phyloP scores from a whole-genome alignment of 2,113 vertebrate species.

The Colinus virginianus region DNA sequence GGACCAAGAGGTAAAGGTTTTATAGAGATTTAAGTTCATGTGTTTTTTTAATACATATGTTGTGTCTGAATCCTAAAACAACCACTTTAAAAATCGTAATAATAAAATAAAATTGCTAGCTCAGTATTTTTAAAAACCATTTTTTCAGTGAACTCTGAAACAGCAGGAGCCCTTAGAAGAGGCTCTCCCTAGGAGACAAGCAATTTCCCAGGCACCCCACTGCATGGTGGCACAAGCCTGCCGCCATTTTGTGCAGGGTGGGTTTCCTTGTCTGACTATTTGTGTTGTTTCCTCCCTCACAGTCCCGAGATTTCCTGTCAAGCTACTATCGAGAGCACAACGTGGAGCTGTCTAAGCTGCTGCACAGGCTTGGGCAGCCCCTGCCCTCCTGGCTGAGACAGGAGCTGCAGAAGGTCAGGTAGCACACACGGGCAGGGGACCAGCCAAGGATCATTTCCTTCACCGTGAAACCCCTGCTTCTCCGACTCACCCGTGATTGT shows the following conservation, averaged over 20 bases:
- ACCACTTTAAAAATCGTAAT: background rate
- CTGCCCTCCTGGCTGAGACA: slow-evolving; percentile 96
- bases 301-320: slow-evolving; percentile 94
- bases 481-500: slow-evolving; percentile 55
- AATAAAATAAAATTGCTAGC: background rate
- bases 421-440: slow-evolving; percentile 52
- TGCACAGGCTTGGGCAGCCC: slow-evolving; percentile 94
- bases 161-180: background rate
- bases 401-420: slow-evolving; percentile 96
- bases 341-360: slow-evolving; percentile 93
- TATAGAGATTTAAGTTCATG: background rate
- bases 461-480: slow-evolving; percentile 8
- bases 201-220: fast-evolving
- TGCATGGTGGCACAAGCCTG: background rate
- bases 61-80: background rate
- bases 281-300: background rate
- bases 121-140: background rate
- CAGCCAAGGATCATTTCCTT: background rate
- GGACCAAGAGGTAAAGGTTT: slow-evolving; percentile 89
- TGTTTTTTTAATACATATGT: background rate
- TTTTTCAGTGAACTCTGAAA: background rate
- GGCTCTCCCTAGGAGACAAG: background rate
- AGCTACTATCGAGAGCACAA: slow-evolving; percentile 97
- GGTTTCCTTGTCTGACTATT: background rate
- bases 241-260: fast-evolving